These are phyloP conservation scores for Dysdera silvatica DNA, from an alignment of 1,140 invertebrate species.

Conservation along the genomic window DNA sequence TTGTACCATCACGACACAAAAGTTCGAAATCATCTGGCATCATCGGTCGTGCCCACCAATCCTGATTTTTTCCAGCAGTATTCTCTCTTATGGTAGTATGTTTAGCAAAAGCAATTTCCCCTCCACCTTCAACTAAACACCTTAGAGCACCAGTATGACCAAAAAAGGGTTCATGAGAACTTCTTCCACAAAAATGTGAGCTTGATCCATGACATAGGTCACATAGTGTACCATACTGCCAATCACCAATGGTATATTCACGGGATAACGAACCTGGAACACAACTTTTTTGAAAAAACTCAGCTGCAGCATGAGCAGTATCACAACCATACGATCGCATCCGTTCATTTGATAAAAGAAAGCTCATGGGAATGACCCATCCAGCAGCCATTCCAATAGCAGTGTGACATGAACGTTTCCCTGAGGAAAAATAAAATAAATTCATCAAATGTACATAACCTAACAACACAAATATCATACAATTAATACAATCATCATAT, in stretches of 20 bases:
- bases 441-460: not conserved
- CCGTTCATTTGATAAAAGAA: conserved; percentile 85
- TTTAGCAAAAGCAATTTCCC: conserved; percentile 89
- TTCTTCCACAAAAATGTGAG: conserved; percentile 67
- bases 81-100: conserved; percentile 81
- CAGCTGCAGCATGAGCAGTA: conserved; percentile 73
- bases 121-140: conserved; percentile 88
- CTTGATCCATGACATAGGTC: conserved; percentile 85
- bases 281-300: conserved; percentile 70
- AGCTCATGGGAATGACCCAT: conserved; percentile 90
- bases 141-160: conserved; percentile 82
- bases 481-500: too few relatives aligned
- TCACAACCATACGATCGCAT: conserved; percentile 87
- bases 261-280: conserved; percentile 50
- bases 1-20: conserved; percentile 81
- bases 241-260: conserved; percentile 46
- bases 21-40: conserved; percentile 87
- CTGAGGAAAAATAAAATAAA: conserved; percentile 41
- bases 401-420: conserved; percentile 80
- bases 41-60: conserved; percentile 88
- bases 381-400: conserved; percentile 87
- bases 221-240: conserved; percentile 61
- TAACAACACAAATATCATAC: too few relatives aligned
- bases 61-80: conserved; percentile 75
- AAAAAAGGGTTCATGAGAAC: conserved; percentile 80